These are phyloP conservation scores for Temnopleurus reevesii DNA, from an alignment of 53 echinoderm and acorn worm genomes.

Conservation along the genomic window DNA sequence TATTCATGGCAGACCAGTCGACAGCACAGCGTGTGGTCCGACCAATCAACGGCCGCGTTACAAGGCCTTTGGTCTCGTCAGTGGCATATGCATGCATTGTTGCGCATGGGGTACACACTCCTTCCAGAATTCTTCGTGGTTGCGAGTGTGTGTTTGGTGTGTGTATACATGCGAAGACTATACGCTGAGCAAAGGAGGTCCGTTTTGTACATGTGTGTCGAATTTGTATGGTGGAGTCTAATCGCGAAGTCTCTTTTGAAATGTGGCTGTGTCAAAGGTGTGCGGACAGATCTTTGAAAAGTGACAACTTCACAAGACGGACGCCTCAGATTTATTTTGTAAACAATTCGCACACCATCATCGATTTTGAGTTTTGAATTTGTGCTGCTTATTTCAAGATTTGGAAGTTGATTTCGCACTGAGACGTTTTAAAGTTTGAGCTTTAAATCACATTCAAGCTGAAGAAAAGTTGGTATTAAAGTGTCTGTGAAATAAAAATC, in stretches of 20 bases:
- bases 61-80: not conserved
- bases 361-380: not conserved
- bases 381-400: not conserved
- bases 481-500: too few species aligned
- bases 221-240: not conserved
- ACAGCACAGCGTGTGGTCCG: conserved; percentile 54
- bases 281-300: conserved; percentile 43
- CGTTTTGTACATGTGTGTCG: conserved; percentile 30
- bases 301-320: conserved; percentile 22
- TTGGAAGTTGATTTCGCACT: not conserved
- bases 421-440: not conserved
- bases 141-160: not conserved
- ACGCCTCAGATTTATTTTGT: conserved; percentile 47
- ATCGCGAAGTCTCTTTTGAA: not conserved
- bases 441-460: too few species aligned
- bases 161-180: not conserved
- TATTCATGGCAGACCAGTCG: conserved; percentile 26
- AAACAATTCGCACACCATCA: conserved; percentile 23
- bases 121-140: not conserved
- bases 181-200: not conserved
- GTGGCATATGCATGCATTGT: conserved; percentile 38
- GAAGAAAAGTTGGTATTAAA: too few species aligned
- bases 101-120: conserved; percentile 17
- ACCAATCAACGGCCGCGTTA: conserved; percentile 58
- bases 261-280: not conserved